These are phyloP conservation scores for Plumapathes pennacea DNA, from an alignment of 92 coral and sea anemone species.

Conservation along the genomic window DNA sequence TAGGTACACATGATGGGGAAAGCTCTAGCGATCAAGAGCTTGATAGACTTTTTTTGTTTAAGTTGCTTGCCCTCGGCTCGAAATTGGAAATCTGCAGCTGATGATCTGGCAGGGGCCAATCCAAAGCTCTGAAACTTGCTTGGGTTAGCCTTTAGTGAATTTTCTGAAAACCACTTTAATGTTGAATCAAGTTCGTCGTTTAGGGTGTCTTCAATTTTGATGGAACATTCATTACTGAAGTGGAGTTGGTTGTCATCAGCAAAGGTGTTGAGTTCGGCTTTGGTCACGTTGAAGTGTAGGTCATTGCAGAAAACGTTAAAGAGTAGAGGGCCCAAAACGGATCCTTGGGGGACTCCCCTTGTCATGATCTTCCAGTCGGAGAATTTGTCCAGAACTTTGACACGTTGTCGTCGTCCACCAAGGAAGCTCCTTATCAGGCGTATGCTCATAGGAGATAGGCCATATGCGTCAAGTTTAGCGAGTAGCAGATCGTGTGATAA, in stretches of 20 bases:
- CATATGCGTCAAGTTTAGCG: slow-evolving; percentile 32
- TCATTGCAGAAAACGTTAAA: slow-evolving; percentile 29
- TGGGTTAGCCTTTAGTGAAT: slow-evolving; percentile 42
- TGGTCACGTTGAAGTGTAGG: slow-evolving; percentile 2
- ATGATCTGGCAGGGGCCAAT: slow-evolving; percentile 43
- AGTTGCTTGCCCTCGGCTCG: slow-evolving; percentile 11
- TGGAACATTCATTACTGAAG: neutral
- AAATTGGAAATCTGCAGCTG: slow-evolving; percentile 27
- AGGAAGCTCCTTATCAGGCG: slow-evolving; percentile 12
- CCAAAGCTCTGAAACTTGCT: slow-evolving; percentile 43
- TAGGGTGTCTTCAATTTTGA: neutral
- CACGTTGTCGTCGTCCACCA: slow-evolving; percentile 18
- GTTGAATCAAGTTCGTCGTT: too few species aligned
- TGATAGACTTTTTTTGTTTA: slow-evolving; percentile 19
- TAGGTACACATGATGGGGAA: slow-evolving; percentile 41
- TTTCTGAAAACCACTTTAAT: slow-evolving; percentile 25
- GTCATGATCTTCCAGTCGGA: slow-evolving; percentile 19
- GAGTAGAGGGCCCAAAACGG: slow-evolving; percentile 9
- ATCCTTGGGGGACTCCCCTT: slow-evolving; percentile 30
- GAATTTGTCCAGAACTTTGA: slow-evolving; percentile 16
- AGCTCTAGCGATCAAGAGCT: slow-evolving; percentile 24
- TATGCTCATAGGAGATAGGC: slow-evolving; percentile 4
- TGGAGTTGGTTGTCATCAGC: neutral
- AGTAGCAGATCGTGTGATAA: slow-evolving; percentile 36
- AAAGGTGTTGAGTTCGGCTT: slow-evolving; percentile 8